Evolutionary conservation across 1,140 invertebrate genomes (phyloP).

Genomic region (Brachionus angularis): DNA sequence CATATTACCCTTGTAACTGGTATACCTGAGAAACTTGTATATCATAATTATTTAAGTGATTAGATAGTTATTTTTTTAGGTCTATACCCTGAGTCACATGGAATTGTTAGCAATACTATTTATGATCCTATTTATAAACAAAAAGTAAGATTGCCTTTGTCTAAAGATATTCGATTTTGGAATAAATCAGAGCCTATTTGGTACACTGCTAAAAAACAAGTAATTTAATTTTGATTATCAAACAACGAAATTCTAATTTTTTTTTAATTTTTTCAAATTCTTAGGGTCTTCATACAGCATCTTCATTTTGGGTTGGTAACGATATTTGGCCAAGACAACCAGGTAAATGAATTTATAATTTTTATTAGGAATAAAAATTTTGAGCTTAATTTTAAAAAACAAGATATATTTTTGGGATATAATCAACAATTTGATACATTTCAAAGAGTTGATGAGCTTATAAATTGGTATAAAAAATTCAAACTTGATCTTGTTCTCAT

Average conservation of each 20-base stretch:
- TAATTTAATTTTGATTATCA: neutral
- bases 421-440: constrained; percentile 34
- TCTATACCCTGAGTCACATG: constrained; percentile 21
- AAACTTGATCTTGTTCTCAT: constrained; percentile 61
- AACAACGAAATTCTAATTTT: neutral
- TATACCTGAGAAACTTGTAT: constrained; percentile 50
- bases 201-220: constrained; percentile 41
- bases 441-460: constrained; percentile 62
- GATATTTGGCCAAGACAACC: constrained; percentile 28
- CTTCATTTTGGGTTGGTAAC: constrained; percentile 36
- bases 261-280: neutral
- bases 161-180: neutral
- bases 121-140: constrained; percentile 36
- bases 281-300: constrained; percentile 34
- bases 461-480: constrained; percentile 66
- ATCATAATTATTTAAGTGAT: neutral
- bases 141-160: neutral
- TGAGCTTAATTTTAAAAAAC: neutral
- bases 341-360: neutral
- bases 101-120: constrained; percentile 7
- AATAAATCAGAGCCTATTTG: constrained; percentile 31
- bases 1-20: constrained; percentile 71
- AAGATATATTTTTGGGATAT: constrained; percentile 20
- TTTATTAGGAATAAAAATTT: neutral
- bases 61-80: neutral